Evolutionary conservation across 2,113 vertebrate genomes (phyloP).

Genomic region (Callospermophilus lateralis): DNA sequence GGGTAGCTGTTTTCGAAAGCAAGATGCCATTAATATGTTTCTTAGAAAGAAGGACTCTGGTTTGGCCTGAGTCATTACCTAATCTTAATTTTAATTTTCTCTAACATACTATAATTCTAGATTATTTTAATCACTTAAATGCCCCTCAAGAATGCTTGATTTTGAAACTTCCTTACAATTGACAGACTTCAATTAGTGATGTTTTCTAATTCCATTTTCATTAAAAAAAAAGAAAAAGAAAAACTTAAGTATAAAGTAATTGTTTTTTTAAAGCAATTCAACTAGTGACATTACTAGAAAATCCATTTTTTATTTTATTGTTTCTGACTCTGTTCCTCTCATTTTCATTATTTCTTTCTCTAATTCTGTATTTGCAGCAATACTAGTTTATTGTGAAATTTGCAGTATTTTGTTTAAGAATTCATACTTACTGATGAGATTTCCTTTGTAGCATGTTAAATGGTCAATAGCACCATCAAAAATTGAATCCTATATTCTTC

Average conservation of each 20-base stretch:
- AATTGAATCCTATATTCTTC: background rate
- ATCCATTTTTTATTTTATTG: background rate
- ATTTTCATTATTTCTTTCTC: background rate
- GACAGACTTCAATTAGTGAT: constrained; percentile 32
- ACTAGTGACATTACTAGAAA: background rate
- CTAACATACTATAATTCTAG: background rate
- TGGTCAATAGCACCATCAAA: background rate
- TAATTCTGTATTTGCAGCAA: background rate
- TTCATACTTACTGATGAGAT: background rate
- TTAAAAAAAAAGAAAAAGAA: background rate
- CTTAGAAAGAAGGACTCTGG: background rate
- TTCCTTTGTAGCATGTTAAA: background rate
- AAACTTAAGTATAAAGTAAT: background rate
- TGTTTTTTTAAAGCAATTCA: background rate
- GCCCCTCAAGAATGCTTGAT: background rate
- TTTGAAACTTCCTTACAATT: background rate
- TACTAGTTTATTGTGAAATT: background rate
- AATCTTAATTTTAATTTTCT: background rate
- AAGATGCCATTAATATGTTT: background rate
- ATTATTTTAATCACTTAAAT: background rate
- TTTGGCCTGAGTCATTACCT: background rate
- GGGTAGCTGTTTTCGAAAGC: background rate
- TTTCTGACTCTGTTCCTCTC: background rate
- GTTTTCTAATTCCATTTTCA: constrained; percentile 42
- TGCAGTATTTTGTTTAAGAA: background rate